Base-by-base conservation (phyloP, 2,113 vertebrate species). In the Macrotus californicus region DNA sequence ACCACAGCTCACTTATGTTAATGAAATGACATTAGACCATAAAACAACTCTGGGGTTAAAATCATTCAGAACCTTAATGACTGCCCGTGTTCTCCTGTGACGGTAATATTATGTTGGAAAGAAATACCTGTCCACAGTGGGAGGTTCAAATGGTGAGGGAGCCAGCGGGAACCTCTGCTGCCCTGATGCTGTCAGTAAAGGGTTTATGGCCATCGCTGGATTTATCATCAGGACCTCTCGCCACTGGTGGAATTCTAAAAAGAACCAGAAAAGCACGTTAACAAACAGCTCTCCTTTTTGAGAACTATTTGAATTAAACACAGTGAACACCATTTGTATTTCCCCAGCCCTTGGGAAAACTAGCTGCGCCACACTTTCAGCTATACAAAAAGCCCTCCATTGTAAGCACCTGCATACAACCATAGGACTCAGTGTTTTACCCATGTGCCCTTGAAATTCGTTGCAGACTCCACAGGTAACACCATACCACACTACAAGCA, bases 211-310 rank as follows among this genome's bases (percentile, higher is more conserved):
- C 99, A 99, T 99, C 96, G 97, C 4, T 97, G 99, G 99, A 97
- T 99, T 99, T 97, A 99, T 98, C 99, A 99, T 99, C 29, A 99
- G 97, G 97, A 99, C 90, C 98, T 99, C 99, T 96, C 98, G 99
- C 94, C 99, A 98, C 98, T 99, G 99, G 87, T 99, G 98, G 75
- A 99, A 97, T 85, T 99, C 99, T 99, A 97, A 80, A 87, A 97
- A 82, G 95, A 97, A 95, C 34, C 89, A 96, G 7, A 97, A 7
- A 96, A 43, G 72, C 36, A 21, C n/a, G 26, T 79, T 41, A 93
- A 89, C 31, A 88, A 92, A 59, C 11, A 76, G 82, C 34, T 77
- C 50, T 54, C 41, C 13, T 22, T 94, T 96, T 85, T 84, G n/a
- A 64, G 54, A 50, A 86, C 46, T 41, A 7, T 46, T 13, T 84